Evolutionary conservation across 2,888 invertebrate genomes (phyloP), one percentile per base, ranked within the genome.

Genomic region (Pristionchus fissidentatus): DNA sequence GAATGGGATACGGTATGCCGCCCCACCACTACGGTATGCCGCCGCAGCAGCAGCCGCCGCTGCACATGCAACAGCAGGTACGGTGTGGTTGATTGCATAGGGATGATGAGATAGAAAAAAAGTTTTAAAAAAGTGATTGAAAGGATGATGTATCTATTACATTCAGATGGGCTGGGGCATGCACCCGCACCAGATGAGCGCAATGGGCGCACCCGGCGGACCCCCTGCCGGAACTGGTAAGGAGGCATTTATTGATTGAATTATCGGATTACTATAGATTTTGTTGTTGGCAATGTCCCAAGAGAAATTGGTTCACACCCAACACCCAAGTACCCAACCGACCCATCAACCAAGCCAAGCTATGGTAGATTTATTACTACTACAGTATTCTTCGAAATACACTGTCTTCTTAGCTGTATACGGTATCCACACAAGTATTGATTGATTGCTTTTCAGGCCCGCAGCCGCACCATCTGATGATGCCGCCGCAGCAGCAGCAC

Each of bases 401-500:
- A n/a, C n/a, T n/a, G n/a, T n/a, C n/a, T n/a, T n/a, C n/a, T n/a
- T n/a, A n/a, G n/a, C n/a, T n/a, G n/a, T n/a, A n/a, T n/a, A n/a
- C n/a, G n/a, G n/a, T n/a, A n/a, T n/a, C n/a, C n/a, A n/a, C n/a
- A n/a, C n/a, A n/a, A n/a, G n/a, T n/a, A n/a, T n/a, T n/a, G n/a
- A n/a, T n/a, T n/a, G n/a, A n/a, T n/a, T n/a, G n/a, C n/a, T 1
- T 62, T 70, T n/a, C 49, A 77, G 79, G 79, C 57, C 79, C 55
- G 26, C 79, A 79, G 41, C 60, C 79, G 38, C 79, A 79, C 41
- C 79, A 55, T 19, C 79, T 57, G n/a, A 60, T 81, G 22, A 81
- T 81, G 81, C 46, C 55, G 52, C 83, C 70, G 38, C 83, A 57
- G 55, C 83, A 83, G 52, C 83, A 83, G 73, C 83, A 83, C 55